Conservation (phyloP, 2,888 invertebrate genomes). For the Anodontia alba region DNA sequence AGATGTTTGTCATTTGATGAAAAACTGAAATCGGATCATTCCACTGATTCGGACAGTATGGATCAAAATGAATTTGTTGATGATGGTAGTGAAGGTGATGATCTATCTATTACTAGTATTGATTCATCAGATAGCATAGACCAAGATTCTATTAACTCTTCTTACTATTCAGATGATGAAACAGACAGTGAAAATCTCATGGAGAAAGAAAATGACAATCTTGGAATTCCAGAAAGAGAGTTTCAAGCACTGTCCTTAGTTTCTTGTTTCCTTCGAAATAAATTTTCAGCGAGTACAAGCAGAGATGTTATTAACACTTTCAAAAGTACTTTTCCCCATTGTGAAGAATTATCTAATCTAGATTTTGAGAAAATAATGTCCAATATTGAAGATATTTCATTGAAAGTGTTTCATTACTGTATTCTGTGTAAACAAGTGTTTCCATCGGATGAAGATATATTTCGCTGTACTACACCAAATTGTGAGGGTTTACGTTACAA, state of each 20-base stretch:
- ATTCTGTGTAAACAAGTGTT: slow-evolving; percentile 36
- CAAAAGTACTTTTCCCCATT: slow-evolving; percentile 36
- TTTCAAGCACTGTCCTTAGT: slow-evolving; percentile 37
- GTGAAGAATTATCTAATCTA: slow-evolving; percentile 24
- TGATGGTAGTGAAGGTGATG: slow-evolving; percentile 9
- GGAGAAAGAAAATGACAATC: slow-evolving; percentile 3
- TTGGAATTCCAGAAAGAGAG: slow-evolving; percentile 19
- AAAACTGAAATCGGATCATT: neutral
- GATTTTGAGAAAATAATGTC: slow-evolving; percentile 40
- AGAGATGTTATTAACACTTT: slow-evolving; percentile 40
- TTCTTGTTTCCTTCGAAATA: slow-evolving; percentile 41
- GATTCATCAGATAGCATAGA: slow-evolving; percentile 9
- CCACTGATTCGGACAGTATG: neutral
- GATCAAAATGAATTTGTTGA: slow-evolving; percentile 12
- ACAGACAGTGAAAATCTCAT: neutral
- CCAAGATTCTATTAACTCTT: neutral
- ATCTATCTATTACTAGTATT: slow-evolving; percentile 10
- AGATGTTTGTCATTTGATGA: too few relatives aligned
- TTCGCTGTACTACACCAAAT: slow-evolving; percentile 24
- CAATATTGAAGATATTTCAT: slow-evolving; percentile 14
- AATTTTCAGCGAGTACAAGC: slow-evolving; percentile 31
- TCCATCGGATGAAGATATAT: slow-evolving; percentile 36
- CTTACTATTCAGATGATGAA: too few relatives aligned
- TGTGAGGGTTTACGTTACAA: slow-evolving; percentile 55
- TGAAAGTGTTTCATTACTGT: slow-evolving; percentile 49